phyloP scores from a whole-genome alignment of 2,113 vertebrate species.

The Danio rerio region DNA sequence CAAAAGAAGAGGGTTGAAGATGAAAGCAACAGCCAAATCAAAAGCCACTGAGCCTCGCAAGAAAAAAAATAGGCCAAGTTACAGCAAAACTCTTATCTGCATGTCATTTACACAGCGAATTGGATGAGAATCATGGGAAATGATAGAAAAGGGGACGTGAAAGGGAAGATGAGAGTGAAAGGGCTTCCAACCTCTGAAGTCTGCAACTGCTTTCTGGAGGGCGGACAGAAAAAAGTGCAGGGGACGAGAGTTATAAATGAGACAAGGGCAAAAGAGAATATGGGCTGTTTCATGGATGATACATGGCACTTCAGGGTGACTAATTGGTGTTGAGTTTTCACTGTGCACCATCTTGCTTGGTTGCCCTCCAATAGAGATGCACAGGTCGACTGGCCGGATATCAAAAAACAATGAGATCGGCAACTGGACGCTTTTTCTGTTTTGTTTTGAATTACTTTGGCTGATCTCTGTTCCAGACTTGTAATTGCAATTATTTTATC shows the following conservation, averaged over 20 bases:
- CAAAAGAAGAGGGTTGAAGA: constrained; percentile 39
- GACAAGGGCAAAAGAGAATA: constrained; percentile 1
- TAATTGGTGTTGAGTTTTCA: constrained; percentile 13
- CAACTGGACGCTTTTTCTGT: no score
- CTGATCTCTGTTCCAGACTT: no score
- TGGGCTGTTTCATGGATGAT: constrained; percentile 30
- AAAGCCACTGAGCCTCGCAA: constrained; percentile 32
- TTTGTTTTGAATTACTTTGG: no score
- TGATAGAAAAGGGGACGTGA: background rate
- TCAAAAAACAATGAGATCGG: no score
- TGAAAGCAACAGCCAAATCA: constrained; percentile 49
- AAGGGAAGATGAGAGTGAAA: background rate
- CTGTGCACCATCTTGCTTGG: background rate
- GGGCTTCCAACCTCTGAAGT: background rate
- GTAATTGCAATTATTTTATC: no score
- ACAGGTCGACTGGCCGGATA: no score
- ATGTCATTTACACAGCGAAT: constrained; percentile 28
- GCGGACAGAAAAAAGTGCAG: background rate
- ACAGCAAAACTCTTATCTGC: constrained; percentile 38
- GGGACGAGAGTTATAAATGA: constrained; percentile 29
- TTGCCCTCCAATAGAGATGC: background rate
- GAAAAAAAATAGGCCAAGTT: constrained; percentile 6
- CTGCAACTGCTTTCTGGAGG: constrained; percentile 12
- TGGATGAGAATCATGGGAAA: background rate
- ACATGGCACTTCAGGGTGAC: background rate